Evolutionary conservation across 1,140 invertebrate genomes (phyloP), one percentile per base, ranked within the genome.

Genomic region (Aphidius gifuensis): DNA sequence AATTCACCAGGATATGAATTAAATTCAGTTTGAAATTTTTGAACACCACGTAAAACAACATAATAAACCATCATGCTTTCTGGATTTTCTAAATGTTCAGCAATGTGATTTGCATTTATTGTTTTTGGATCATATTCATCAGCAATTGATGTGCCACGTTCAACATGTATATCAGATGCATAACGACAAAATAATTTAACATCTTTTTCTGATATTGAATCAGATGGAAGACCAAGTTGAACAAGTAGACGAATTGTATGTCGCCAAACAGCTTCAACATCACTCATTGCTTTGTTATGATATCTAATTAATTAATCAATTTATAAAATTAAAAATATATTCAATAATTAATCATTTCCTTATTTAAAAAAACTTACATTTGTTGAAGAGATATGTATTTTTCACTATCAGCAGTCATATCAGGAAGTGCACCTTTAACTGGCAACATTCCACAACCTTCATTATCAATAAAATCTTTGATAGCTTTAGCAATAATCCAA

Each of bases 401-500:
- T 58, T 90, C 87, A 9, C 97, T 97, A 71, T 98, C 95, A 16
- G 96, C 90, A 9, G 94, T 96, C 97, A 99, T 99, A 80, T 99
- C 97, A 11, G 97, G 97, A 53, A 99, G 81, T n/a, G 90, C 86
- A 23, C 97, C 97, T 69, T 90, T 85, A 5, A 99, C 72, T 7
- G 97, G 97, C 32, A 99, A 80, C 54, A 83, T 82, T 8, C 92
- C 93, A 70, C 85, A 80, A 6, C 92, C 93, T 83, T 97, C 93
- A 66, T 89, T 87, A 69, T 92, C 85, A 11, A 96, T 86, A 83
- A 98, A 98, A 72, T 93, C 90, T 81, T 90, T 89, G 0, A 99
- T 76, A 4, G 95, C 96, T 71, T 89, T 87, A 49, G 89, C 90
- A 82, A 98, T 88, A 32, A 98, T 91, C 97, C 97, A 99, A 79